Base-by-base conservation (phyloP, 2,797 vertebrate genomes). In the Bryconaethiops microstoma region DNA sequence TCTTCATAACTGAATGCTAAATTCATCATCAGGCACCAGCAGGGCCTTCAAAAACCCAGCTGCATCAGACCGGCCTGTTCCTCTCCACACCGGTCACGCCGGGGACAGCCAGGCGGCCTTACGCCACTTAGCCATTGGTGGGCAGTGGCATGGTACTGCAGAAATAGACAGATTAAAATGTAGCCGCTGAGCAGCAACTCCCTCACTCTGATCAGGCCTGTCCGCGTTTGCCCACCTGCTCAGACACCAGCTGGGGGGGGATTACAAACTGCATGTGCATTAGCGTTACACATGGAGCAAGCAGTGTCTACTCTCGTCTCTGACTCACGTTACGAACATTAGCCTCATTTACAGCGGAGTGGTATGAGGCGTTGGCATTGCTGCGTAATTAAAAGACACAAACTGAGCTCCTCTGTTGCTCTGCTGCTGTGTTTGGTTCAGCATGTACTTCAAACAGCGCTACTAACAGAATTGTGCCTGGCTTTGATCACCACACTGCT, bases 191-290 rank as follows among this genome's bases (percentile, higher is more conserved):
- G 67, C 8, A 54, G 62, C 74, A 79, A 86, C 75, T 57, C 84
- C 74, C 69, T 86, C 74, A 70, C 81, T 89, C 87, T 85, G 84
- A 90, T 86, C 74, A 59, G 64, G 13, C 67, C 83, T 83, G n/a
- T 70, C 83, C 79, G 77, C 39, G 72, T 84, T 84, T 79, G 88
- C 83, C 86, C 90, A 91, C 90, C 90, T 91, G 90, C 88, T 89
- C 87, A 87, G 89, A 86, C 88, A 82, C 81, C 87, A 89, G 89
- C 79, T 83, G n/a, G 29, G 80, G 88, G 83, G 73, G 50, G 80
- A 90, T 88, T 90, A 85, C 76, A 78, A 76, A 86, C 85, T 90
- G 86, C 79, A 39, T 10, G 75, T 42, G 83, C 74, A 79, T 86
- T 81, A 81, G 69, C 17, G 16, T 78, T 71, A 64, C 59, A 5